Base-by-base conservation (phyloP, 2,113 vertebrate species). In the Sapayoa aenigma region DNA sequence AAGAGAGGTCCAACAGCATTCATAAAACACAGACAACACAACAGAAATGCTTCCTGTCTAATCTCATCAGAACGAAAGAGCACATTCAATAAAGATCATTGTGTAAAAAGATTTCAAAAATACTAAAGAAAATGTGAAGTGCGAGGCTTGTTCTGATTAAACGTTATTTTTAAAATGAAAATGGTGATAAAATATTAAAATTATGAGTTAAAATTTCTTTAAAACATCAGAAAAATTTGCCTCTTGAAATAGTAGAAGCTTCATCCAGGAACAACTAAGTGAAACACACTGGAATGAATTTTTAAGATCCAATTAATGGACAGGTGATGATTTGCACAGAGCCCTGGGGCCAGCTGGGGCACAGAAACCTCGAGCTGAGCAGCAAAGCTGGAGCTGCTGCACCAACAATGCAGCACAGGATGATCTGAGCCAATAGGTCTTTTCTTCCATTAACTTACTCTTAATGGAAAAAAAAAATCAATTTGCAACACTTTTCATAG, bases 191-290 rank as follows among this genome's bases (percentile, higher is more conserved):
- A 25, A 28, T 4, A 42, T 1, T 6, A 68, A 66, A 81, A 69
- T 7, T 12, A 8, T 0, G 0, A 71, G 23, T 28, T 49, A 53
- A 14, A 30, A n/a, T 65, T 9, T 25, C 21, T 59, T 56, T 5
- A 14, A 69, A 84, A 14, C 16, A 44, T 7, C 31, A 39, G n/a
- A 44, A 49, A 81, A 46, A 13, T 25, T 31, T 2, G 3, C 1
- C 15, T 69, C 37, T 62, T 44, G n/a, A 33, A 44, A 69, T 1
- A 44, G 7, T 9, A 59, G 30, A 2, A 21, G 14, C 18, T 60
- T 50, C 18, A 63, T 19, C 20, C 16, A 41, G 35, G 33, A 68
- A 58, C 80, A 89, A 31, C 2, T 12, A 42, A 35, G 12, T 8
- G 10, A 79, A 74, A 25, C 5, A 13, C 9, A 49, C 3, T 28